phyloP scores from a whole-genome alignment of 2,113 vertebrate genomes.

The Labrus mixtus region DNA sequence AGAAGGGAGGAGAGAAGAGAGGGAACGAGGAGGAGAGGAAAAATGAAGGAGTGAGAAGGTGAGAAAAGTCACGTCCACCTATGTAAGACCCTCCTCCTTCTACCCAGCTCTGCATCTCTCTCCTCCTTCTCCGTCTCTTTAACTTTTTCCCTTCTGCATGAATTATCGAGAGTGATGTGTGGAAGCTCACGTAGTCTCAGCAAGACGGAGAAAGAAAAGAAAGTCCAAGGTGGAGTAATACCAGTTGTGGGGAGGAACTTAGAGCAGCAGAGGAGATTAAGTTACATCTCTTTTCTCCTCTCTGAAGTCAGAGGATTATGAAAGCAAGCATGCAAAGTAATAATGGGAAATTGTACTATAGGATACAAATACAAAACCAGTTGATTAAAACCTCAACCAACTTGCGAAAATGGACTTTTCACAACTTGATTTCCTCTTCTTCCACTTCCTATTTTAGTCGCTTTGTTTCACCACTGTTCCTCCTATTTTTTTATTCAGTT shows the following conservation, averaged over 20 bases:
- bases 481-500: too few relatives aligned
- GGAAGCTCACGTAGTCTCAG: slow-evolving; percentile 57
- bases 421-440: too few relatives aligned
- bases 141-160: background rate
- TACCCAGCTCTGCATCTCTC: background rate
- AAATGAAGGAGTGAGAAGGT: background rate
- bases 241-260: background rate
- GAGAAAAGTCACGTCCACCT: slow-evolving; percentile 53
- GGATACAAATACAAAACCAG: too few relatives aligned
- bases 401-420: too few relatives aligned
- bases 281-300: background rate
- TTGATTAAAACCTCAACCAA: too few relatives aligned
- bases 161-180: slow-evolving; percentile 44
- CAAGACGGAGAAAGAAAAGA: slow-evolving; percentile 7
- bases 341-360: background rate
- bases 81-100: background rate
- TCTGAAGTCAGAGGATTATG: background rate
- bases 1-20: background rate
- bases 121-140: background rate
- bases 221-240: background rate
- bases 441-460: too few relatives aligned
- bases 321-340: background rate
- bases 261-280: background rate
- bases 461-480: too few relatives aligned
- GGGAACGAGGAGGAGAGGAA: background rate